Conservation (phyloP, 64 coral and sea anemone genomes). For the Montipora foliosa region DNA sequence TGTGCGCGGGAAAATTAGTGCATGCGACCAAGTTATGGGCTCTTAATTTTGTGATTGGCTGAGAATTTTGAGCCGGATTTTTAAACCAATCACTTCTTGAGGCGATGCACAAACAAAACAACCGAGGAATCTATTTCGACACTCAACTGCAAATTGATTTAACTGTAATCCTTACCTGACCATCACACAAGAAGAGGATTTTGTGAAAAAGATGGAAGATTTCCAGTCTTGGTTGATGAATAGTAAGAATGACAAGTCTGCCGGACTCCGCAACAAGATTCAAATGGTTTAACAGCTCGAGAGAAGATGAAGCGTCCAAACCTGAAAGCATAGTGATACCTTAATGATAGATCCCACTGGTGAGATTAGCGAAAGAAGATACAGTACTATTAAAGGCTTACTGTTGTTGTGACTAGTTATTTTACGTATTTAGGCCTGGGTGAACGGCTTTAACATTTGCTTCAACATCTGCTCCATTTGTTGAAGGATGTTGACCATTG, state of each 20-base stretch:
- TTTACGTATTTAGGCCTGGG: too few species aligned
- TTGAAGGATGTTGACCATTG: too few species aligned
- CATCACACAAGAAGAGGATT: slow-evolving; percentile 78
- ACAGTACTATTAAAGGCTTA: too few species aligned
- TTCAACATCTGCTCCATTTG: too few species aligned
- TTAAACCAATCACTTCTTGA: too few species aligned
- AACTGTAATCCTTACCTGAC: slow-evolving; percentile 29
- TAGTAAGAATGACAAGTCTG: slow-evolving; percentile 72
- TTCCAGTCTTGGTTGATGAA: slow-evolving; percentile 84
- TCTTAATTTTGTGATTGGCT: neutral
- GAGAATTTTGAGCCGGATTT: neutral
- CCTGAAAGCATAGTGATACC: slow-evolving; percentile 20
- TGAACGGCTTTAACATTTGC: too few species aligned
- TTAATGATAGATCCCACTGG: too few species aligned
- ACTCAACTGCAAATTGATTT: too few species aligned
- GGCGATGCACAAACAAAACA: too few species aligned
- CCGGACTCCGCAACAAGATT: slow-evolving; percentile 83
- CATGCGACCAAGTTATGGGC: too few species aligned
- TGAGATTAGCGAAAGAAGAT: neutral
- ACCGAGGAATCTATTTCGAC: too few species aligned
- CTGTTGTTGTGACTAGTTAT: too few species aligned
- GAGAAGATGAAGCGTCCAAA: slow-evolving; percentile 71
- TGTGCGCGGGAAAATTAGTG: neutral
- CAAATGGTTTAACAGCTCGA: slow-evolving; percentile 74
- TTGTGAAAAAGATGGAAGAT: slow-evolving; percentile 88